Evolutionary conservation across 1,140 invertebrate species (phyloP), one percentile per base, ranked within the genome.

Genomic region (Drosophila teissieri): DNA sequence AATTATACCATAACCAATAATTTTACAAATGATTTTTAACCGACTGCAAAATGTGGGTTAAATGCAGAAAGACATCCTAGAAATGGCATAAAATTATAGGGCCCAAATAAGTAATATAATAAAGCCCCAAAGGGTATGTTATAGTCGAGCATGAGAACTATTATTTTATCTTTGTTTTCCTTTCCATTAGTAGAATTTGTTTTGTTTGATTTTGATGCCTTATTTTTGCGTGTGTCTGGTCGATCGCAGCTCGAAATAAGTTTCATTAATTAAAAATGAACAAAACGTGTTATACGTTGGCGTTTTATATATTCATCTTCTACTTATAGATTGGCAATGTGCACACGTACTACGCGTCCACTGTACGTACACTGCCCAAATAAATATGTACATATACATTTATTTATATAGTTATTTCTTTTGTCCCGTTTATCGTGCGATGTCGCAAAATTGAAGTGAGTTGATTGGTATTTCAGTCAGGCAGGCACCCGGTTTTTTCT

Each of bases 251-350:
- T 69, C 58, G 31, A 86, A 82, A 86, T 88, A 88, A 76, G 65
- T 79, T 86, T 86, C 70, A 88, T 86, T 81, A 86, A 88, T 86
- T 88, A 86, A 86, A 79, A 88, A 82, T 82, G 57, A 88, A 73
- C 74, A 78, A 88, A 86, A 82, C 82, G 82, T 86, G 78, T 74
- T 76, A 58, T 67, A 80, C 56, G 62, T 72, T 68, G 60, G 49
- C 68, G 53, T 67, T 10, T 31, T 76, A 60, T 73, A 74, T 79
- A 57, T 58, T 62, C 46, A 65, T 70, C 31, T 58, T 62, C 39
- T 77, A 61, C 54, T 36, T 77, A 76, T 77, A 77, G 62, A 77
- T 76, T 77, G 58, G 69, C 70, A 74, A 74, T 74, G 51, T 76
- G 49, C 54, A 60, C 73, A 76, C 73, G 54, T 76, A 76, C 56